A percentile compares a stretch with the other conserved stretches of the same genome.
Conservation (phyloP, 2,797 vertebrate species). For the Pseudopleuronectes americanus region DNA sequence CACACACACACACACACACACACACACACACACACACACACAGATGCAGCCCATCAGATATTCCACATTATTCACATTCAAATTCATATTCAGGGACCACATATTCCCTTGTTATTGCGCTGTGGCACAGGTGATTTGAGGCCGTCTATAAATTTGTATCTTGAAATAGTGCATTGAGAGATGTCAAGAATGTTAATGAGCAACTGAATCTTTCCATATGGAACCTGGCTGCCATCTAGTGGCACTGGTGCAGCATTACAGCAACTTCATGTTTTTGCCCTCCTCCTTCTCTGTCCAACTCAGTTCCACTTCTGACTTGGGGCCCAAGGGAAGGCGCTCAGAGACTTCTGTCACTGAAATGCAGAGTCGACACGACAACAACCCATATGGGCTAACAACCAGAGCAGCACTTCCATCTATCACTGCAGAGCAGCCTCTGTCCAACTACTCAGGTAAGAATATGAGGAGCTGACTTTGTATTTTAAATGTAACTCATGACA, state of each 20-base stretch:
- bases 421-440: slow-evolving; percentile 88
- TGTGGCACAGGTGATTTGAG: slow-evolving; percentile 63
- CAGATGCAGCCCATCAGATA: slow-evolving; percentile 36
- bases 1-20: background rate
- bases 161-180: slow-evolving; percentile 64
- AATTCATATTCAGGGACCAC: slow-evolving; percentile 57
- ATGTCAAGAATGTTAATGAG: slow-evolving; percentile 74
- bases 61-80: slow-evolving; percentile 54
- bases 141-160: slow-evolving; percentile 74
- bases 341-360: slow-evolving; percentile 88
- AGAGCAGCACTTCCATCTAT: slow-evolving; percentile 88
- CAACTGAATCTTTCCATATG: slow-evolving; percentile 6
- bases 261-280: slow-evolving; percentile 6
- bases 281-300: slow-evolving; percentile 35
- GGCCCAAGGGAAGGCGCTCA: slow-evolving; percentile 89
- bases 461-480: slow-evolving; percentile 14
- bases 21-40: slow-evolving; percentile 5
- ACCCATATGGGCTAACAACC: slow-evolving; percentile 83
- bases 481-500: slow-evolving; percentile 13
- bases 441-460: slow-evolving; percentile 94
- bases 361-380: slow-evolving; percentile 87
- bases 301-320: slow-evolving; percentile 95
- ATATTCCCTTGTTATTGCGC: slow-evolving; percentile 55
- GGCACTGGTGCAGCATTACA: slow-evolving; percentile 40
- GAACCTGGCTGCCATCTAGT: slow-evolving; percentile 66